These are phyloP conservation scores for Lycocerus yunnanus DNA, from an alignment of 2,888 invertebrate genomes.

Conservation along the genomic window DNA sequence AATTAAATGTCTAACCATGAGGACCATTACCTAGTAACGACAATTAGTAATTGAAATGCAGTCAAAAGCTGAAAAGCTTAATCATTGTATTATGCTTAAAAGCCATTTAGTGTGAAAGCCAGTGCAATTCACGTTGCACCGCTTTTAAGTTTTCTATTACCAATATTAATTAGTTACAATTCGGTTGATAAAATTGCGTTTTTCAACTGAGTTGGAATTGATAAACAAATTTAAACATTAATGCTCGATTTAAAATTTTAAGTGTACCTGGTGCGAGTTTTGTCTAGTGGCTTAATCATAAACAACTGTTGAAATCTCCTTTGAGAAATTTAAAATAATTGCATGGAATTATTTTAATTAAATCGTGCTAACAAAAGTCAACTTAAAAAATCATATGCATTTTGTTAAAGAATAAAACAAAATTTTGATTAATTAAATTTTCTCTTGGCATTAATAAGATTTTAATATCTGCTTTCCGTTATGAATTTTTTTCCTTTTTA, in stretches of 20 bases:
- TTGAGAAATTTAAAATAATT: not conserved
- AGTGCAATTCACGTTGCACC: not conserved
- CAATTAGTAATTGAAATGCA: not conserved
- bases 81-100: not conserved
- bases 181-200: not conserved
- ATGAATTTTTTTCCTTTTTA: conserved; percentile 9
- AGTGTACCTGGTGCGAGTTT: not conserved
- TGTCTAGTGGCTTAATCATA: not conserved
- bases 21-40: not conserved
- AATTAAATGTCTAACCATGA: not conserved
- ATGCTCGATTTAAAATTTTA: not conserved
- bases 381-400: not conserved
- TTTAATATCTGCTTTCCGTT: conserved; percentile 11
- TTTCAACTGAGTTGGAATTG: not conserved
- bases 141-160: not conserved
- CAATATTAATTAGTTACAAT: not conserved
- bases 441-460: not conserved
- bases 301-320: not conserved
- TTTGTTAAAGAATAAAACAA: conserved; percentile 12
- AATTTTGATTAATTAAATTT: conserved; percentile 24
- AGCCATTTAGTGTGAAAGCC: not conserved
- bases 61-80: not conserved
- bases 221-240: not conserved
- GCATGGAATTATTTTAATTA: not conserved
- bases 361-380: not conserved